Conservation (phyloP, 2,113 vertebrate species). For the Myxocyprinus asiaticus region DNA sequence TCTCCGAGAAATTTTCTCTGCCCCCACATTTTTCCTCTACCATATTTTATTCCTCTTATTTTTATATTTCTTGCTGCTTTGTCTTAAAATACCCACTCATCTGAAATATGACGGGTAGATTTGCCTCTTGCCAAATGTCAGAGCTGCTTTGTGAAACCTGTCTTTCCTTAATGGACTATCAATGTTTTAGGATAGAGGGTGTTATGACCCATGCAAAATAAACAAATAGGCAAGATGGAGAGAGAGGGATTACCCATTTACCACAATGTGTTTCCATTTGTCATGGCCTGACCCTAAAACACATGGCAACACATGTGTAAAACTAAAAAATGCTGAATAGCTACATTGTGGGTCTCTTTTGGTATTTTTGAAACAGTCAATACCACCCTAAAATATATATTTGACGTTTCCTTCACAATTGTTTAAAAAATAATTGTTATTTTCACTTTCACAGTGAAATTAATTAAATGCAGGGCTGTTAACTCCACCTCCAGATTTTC, state of each 20-base stretch:
- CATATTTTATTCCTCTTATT: conserved; percentile 51
- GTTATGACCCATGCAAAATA: conserved; percentile 28
- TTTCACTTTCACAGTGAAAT: not conserved
- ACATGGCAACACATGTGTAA: conserved; percentile 12
- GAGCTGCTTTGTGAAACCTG: conserved; percentile 23
- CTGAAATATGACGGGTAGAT: conserved; percentile 23
- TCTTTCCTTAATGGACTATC: conserved; percentile 30
- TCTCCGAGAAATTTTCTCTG: conserved; percentile 13
- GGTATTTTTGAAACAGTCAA: not conserved
- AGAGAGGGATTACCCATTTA: conserved; percentile 9
- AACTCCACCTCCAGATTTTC: too few species aligned
- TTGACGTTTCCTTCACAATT: too few species aligned
- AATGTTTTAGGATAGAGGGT: conserved; percentile 5
- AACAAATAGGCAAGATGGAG: conserved; percentile 40
- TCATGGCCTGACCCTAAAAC: conserved; percentile 33
- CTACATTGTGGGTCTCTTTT: not conserved
- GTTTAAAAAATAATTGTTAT: not conserved
- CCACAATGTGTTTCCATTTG: conserved; percentile 33
- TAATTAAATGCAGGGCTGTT: too few species aligned
- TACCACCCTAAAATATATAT: not conserved
- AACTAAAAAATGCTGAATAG: conserved; percentile 1
- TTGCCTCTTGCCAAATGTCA: conserved; percentile 26
- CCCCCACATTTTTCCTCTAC: conserved; percentile 41
- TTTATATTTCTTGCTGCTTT: conserved; percentile 36
- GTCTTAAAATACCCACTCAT: conserved; percentile 23